Evolutionary conservation across 2,113 vertebrate species (phyloP), one percentile per base, ranked within the genome.

Genomic region (Thalassarche chlororhynchos): DNA sequence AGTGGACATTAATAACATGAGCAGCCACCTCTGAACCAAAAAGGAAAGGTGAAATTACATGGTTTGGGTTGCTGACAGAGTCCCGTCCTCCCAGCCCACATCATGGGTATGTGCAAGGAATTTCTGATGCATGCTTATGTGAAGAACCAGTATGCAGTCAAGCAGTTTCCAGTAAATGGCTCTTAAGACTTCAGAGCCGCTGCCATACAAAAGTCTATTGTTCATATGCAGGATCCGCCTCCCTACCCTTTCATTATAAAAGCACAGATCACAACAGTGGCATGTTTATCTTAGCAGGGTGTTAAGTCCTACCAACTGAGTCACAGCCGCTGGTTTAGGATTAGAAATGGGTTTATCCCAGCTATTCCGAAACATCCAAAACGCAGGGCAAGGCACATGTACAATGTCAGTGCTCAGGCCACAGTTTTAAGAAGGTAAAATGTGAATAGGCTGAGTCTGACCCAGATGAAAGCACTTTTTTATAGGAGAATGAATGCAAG

Each of bases 221-320:
- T 93, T 94, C 71, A 46, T 49, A 74, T 34, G 82, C 60, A 69
- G 71, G 76, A 93, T 74, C 82, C 12, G n/a, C 76, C 65, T 89
- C 69, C 49, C 47, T 62, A 51, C 23, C 65, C 93, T 90, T 54
- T 93, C 74, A 84, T 91, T 95, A 91, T 29, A 89, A 80, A 84
- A 93, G n/a, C 86, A 84, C 8, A 29, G 49, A 75, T 87, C 86
- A 84, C 84, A 94, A 74, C 82, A 84, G 82, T 49, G 58, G 58
- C 68, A 28, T 94, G 49, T 94, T 97, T 96, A 81, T 96, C 31
- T 93, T 90, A 91, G 72, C 38, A 74, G 81, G 89, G 91, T 95
- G 87, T 75, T 93, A 83, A 90, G 4, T 70, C 19, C 75, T 74
- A 85, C 80, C 82, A 94, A 61, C n/a, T 74, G 71, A 89, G 74